These are phyloP conservation scores for Drosophila setosimentum DNA, from an alignment of 2,888 invertebrate species.

Conservation along the genomic window DNA sequence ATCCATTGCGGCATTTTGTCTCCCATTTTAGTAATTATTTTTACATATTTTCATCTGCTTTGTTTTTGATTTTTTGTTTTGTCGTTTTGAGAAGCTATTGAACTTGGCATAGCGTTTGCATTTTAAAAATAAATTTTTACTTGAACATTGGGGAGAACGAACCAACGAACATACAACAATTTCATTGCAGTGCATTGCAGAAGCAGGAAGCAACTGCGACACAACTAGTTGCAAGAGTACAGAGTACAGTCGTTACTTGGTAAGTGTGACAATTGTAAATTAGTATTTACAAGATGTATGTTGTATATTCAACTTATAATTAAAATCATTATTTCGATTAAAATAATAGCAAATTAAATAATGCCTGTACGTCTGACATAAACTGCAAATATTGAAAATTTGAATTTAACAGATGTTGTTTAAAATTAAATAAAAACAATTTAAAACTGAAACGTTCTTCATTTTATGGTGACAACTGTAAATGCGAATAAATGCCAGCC, in stretches of 20 bases:
- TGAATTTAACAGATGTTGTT: neutral
- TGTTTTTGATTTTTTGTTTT: constrained; percentile 6
- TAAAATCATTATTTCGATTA: neutral
- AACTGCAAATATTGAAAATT: neutral
- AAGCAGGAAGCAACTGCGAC: constrained; percentile 61
- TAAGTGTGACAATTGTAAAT: neutral
- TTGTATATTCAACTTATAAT: neutral
- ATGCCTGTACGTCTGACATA: neutral
- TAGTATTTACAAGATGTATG: neutral
- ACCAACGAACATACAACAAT: constrained; percentile 46
- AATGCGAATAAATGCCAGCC: constrained; percentile 32
- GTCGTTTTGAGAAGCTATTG: constrained; percentile 68
- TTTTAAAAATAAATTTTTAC: constrained; percentile 66
- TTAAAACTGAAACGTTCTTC: neutral
- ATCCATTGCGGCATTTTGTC: constrained; percentile 62
- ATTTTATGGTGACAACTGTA: constrained; percentile 3
- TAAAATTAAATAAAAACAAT: neutral
- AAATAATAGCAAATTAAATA: neutral
- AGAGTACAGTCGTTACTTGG: neutral
- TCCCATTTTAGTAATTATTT: constrained; percentile 68
- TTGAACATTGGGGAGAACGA: constrained; percentile 29
- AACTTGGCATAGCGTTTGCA: constrained; percentile 76
- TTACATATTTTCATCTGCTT: constrained; percentile 46
- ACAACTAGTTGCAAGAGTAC: neutral
- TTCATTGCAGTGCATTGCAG: constrained; percentile 31